phyloP scores from a whole-genome alignment of 2,888 invertebrate species.

The Zaprionus lineosus region DNA sequence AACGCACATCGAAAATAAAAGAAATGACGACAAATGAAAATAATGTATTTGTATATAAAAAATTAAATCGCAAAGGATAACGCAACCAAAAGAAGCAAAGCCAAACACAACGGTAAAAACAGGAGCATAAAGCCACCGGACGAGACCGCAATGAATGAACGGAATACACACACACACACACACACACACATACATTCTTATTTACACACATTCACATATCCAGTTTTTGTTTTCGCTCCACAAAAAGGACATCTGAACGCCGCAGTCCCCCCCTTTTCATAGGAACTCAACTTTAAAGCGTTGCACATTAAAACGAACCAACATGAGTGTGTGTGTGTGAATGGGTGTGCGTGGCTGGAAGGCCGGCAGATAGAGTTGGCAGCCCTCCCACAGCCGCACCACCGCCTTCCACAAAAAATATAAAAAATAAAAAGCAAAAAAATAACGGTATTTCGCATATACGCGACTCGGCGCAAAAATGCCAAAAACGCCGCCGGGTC shows the following conservation, averaged over 20 bases:
- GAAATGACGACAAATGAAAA: background rate
- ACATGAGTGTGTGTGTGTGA: constrained; percentile 1
- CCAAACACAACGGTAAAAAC: constrained; percentile 29
- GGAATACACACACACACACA: constrained; percentile 37
- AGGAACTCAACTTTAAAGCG: constrained; percentile 21
- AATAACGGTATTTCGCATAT: constrained; percentile 51
- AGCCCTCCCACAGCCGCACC: too few species aligned
- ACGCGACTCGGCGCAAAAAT: constrained; percentile 51
- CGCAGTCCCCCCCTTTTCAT: background rate
- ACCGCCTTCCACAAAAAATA: too few species aligned
- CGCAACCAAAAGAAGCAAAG: constrained; percentile 51
- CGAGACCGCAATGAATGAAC: constrained; percentile 70
- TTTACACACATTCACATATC: background rate
- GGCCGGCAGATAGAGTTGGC: constrained; percentile 21
- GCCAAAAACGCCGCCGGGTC: constrained; percentile 43
- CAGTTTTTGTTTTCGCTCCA: background rate
- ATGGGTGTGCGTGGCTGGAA: background rate
- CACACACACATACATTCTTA: too few species aligned
- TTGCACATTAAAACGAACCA: constrained; percentile 38
- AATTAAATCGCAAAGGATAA: constrained; percentile 53
- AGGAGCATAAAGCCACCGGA: constrained; percentile 34
- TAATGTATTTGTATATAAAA: constrained; percentile 37
- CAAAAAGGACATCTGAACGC: constrained; percentile 18
- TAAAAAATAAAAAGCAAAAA: too few species aligned
- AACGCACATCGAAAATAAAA: constrained; percentile 21